Conservation (phyloP, 2,888 invertebrate species). For the Melanostoma mellinum region DNA sequence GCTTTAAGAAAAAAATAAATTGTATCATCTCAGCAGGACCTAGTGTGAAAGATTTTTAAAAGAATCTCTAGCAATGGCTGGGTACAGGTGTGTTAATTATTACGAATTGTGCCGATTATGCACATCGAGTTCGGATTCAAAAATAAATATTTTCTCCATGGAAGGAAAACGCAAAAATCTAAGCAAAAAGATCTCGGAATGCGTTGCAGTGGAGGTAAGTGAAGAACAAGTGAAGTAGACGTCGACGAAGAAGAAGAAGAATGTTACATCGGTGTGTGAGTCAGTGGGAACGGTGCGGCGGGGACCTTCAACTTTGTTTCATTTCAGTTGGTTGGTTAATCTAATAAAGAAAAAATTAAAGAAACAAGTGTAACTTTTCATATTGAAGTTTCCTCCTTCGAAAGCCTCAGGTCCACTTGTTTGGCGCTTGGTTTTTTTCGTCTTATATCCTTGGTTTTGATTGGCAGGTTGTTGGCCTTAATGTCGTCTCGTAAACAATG, state of each 20-base stretch:
- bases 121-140: conserved; percentile 85
- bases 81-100: conserved; percentile 87
- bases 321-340: too few relatives aligned
- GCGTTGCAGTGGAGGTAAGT: conserved; percentile 85
- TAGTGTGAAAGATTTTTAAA: not conserved
- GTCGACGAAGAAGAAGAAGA: not conserved
- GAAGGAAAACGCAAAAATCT: conserved; percentile 86
- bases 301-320: too few relatives aligned
- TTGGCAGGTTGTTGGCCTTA: too few relatives aligned
- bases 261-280: not conserved
- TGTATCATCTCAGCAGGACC: not conserved
- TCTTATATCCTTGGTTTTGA: too few relatives aligned
- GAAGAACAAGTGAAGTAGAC: conserved; percentile 7
- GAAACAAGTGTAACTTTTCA: too few relatives aligned
- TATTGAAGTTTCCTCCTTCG: too few relatives aligned
- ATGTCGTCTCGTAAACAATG: too few relatives aligned
- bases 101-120: conserved; percentile 88
- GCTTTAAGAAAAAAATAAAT: not conserved
- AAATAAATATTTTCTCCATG: conserved; percentile 86
- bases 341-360: too few relatives aligned
- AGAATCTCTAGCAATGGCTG: conserved; percentile 83
- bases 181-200: conserved; percentile 86
- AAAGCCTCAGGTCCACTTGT: too few relatives aligned
- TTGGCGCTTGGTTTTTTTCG: too few relatives aligned
- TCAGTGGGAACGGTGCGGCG: too few relatives aligned